Evolutionary conservation across 2,113 vertebrate species (phyloP), one percentile per base, ranked within the genome.

Genomic region (Sinocyclocheilus grahami): DNA sequence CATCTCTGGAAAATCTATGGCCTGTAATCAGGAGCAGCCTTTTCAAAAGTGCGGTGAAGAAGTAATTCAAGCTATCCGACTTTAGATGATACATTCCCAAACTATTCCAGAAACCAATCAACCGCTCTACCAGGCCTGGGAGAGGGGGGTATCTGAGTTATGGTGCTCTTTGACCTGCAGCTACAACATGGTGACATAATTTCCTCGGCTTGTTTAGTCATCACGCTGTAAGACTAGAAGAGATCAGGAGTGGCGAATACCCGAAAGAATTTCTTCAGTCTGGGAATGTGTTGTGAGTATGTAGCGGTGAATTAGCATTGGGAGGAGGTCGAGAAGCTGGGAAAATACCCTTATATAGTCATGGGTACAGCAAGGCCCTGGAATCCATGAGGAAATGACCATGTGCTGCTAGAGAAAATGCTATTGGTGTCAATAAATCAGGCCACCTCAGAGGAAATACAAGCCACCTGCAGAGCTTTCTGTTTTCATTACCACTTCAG

Each of bases 331-430:
- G 5, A 58, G 72, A 53, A 84, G 46, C 75, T 58, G 60, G 86
- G 79, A 86, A 88, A 86, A 90, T 83, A 78, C 14, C 90, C 90
- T 86, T 88, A 88, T 86, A 89, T 90, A 87, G 88, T 83, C 90
- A 89, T 75, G 53, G 76, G 6, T 82, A 86, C 58, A 85, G 82
- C 82, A 58, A 87, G 79, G 62, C 11, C 51, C 37, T 48, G 63
- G 85, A 86, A 12, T 78, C 18, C 24, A 30, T 48, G 69, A 83
- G 79, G 85, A 33, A 74, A 78, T 51, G 55, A 55, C n/a, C 63
- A 39, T 37, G 60, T 58, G 60, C 63, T 11, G 18, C 67, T n/a
- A 42, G 12, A 63, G 60, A 42, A 63, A 78, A 82, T 82, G 53
- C 51, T 62, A 58, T 48, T 33, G 62, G 46, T 82, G 37, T 85